A percentile compares a stretch with the other conserved stretches of the same genome.
Evolutionary conservation across 2,113 vertebrate species (phyloP).

Genomic region (Xiphophorus hellerii): DNA sequence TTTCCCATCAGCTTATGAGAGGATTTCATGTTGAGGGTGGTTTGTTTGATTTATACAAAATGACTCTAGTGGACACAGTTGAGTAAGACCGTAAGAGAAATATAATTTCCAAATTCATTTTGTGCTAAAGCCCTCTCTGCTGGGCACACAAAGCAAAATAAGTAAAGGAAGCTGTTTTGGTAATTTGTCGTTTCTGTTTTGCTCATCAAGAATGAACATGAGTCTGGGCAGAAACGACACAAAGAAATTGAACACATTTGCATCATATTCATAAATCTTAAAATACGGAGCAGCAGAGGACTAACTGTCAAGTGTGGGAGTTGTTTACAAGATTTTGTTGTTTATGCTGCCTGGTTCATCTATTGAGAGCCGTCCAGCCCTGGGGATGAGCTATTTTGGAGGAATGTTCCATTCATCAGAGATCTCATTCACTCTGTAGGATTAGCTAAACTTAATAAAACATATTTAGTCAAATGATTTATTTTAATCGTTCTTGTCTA

Average conservation of each 20-base stretch:
- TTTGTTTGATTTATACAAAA: slow-evolving; percentile 57
- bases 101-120: slow-evolving; percentile 42
- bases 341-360: slow-evolving; percentile 42
- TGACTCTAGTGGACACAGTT: slow-evolving; percentile 1
- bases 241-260: slow-evolving; percentile 14
- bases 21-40: slow-evolving; percentile 24
- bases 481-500: slow-evolving; percentile 11
- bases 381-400: slow-evolving; percentile 38
- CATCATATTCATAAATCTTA: slow-evolving; percentile 30
- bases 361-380: slow-evolving; percentile 38
- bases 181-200: slow-evolving; percentile 25
- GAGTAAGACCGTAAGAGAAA: slow-evolving; percentile 42
- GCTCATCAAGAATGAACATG: slow-evolving; percentile 14
- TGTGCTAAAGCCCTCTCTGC: slow-evolving; percentile 22
- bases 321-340: slow-evolving; percentile 33
- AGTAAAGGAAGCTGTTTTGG: slow-evolving; percentile 37
- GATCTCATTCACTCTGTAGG: slow-evolving; percentile 14
- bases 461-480: slow-evolving; percentile 13
- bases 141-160: slow-evolving; percentile 3
- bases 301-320: slow-evolving; percentile 29
- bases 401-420: slow-evolving; percentile 25
- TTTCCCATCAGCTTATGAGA: slow-evolving; percentile 36
- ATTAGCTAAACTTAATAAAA: slow-evolving; percentile 13
- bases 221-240: slow-evolving; percentile 18
- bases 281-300: slow-evolving; percentile 14